These are phyloP conservation scores for Gobionotothen gibberifrons DNA, from an alignment of 2,797 vertebrate genomes.

Conservation along the genomic window DNA sequence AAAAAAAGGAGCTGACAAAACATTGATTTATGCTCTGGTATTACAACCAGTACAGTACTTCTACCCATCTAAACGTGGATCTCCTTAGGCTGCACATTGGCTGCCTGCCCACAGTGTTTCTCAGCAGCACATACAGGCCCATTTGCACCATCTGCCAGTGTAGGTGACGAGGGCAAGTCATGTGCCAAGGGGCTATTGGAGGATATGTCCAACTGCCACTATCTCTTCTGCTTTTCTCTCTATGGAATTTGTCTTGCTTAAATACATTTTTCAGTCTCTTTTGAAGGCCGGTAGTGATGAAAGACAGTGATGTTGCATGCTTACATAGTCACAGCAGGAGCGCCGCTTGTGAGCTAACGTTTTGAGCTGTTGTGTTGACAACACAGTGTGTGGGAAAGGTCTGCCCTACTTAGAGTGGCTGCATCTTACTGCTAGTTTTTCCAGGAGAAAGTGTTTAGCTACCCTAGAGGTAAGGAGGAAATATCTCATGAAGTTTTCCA, in stretches of 20 bases:
- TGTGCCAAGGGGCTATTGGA: slow-evolving; percentile 43
- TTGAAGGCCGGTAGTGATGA: slow-evolving; percentile 39
- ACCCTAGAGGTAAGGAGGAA: background rate
- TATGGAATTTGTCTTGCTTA: slow-evolving; percentile 34
- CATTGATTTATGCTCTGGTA: slow-evolving; percentile 24
- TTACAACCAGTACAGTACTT: slow-evolving; percentile 26
- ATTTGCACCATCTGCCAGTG: slow-evolving; percentile 72
- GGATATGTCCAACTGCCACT: slow-evolving; percentile 35
- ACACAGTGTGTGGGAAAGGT: slow-evolving; percentile 51
- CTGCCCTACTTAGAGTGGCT: slow-evolving; percentile 6
- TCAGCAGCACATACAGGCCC: slow-evolving; percentile 53
- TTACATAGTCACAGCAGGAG: slow-evolving; percentile 47
- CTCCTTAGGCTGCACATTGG: slow-evolving; percentile 38
- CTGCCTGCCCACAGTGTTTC: slow-evolving; percentile 30
- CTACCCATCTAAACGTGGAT: slow-evolving; percentile 25
- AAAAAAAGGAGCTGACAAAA: slow-evolving; percentile 36
- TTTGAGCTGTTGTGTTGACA: slow-evolving; percentile 27
- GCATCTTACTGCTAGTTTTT: too few relatives aligned
- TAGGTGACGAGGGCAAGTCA: slow-evolving; percentile 52
- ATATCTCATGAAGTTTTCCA: background rate
- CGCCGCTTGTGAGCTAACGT: slow-evolving; percentile 34
- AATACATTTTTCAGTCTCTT: slow-evolving; percentile 42
- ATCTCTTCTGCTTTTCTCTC: slow-evolving; percentile 27
- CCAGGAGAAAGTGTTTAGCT: background rate
- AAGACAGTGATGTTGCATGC: slow-evolving; percentile 27